A percentile compares a stretch with the other conserved stretches of the same genome.
Conservation (phyloP, 2,888 invertebrate genomes). For the Pammene aurita region DNA sequence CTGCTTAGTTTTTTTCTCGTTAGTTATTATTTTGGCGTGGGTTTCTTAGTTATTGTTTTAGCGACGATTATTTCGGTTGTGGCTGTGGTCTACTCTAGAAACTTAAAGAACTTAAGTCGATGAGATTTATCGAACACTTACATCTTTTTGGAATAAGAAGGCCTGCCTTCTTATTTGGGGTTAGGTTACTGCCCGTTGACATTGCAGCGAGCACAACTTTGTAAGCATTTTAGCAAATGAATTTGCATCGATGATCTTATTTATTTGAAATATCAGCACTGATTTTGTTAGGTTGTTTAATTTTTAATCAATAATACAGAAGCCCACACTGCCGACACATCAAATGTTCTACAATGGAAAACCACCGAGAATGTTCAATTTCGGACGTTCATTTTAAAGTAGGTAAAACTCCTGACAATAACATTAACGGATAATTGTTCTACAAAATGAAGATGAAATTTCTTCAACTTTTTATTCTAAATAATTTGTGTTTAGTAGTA, state of each 20-base stretch:
- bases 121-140: background rate
- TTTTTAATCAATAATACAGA: no score
- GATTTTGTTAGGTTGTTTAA: no score
- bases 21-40: conserved; percentile 47
- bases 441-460: no score
- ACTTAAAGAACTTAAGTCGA: background rate
- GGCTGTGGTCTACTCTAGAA: conserved; percentile 1
- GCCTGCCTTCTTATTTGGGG: background rate
- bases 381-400: no score
- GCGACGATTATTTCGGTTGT: conserved; percentile 26
- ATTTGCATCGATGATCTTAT: background rate
- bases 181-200: conserved; percentile 28
- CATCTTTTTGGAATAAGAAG: conserved; percentile 1
- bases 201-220: conserved; percentile 2
- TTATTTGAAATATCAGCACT: no score
- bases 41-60: conserved; percentile 36
- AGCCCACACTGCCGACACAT: no score
- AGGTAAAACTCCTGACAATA: no score
- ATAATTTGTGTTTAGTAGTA: no score
- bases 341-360: no score
- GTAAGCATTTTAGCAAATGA: background rate
- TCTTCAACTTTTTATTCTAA: no score
- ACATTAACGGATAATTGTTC: no score
- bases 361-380: no score
- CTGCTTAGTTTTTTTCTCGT: conserved; percentile 62